phyloP scores from a whole-genome alignment of 2,797 vertebrate genomes.

The Cynopterus sphinx region DNA sequence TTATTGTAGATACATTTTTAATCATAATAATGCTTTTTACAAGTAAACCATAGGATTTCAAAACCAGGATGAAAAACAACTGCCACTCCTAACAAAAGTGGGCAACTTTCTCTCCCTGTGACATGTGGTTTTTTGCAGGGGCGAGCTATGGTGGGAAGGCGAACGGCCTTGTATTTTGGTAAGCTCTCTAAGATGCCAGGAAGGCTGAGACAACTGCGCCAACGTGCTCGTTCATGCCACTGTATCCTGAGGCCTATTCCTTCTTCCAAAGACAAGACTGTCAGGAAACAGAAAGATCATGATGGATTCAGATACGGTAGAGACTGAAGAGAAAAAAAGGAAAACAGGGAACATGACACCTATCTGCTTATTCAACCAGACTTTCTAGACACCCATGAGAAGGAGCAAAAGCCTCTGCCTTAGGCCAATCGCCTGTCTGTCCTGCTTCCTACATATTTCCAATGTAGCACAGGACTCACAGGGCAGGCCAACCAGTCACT shows the following conservation, averaged over 20 bases:
- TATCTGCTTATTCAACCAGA: neutral
- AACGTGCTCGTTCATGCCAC: accelerated
- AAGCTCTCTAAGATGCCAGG: neutral
- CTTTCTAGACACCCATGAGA: neutral
- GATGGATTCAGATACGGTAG: neutral
- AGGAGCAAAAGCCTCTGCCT: neutral
- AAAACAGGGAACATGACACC: too few species aligned
- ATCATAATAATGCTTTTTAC: neutral
- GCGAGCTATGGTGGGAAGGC: neutral
- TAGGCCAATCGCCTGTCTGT: neutral
- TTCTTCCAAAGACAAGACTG: neutral
- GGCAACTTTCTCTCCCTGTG: neutral
- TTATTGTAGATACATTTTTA: neutral
- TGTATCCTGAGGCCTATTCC: neutral
- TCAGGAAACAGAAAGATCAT: neutral
- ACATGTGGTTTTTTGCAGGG: neutral
- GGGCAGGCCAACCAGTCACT: neutral
- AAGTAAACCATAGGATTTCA: neutral
- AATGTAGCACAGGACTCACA: accelerated
- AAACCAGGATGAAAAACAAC: neutral
- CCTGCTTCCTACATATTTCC: neutral
- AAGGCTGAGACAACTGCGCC: neutral
- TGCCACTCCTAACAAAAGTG: neutral
- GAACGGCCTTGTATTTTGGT: accelerated
- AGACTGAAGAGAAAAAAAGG: neutral